These are phyloP conservation scores for Musca domestica DNA, from an alignment of 1,140 invertebrate genomes.

Conservation along the genomic window DNA sequence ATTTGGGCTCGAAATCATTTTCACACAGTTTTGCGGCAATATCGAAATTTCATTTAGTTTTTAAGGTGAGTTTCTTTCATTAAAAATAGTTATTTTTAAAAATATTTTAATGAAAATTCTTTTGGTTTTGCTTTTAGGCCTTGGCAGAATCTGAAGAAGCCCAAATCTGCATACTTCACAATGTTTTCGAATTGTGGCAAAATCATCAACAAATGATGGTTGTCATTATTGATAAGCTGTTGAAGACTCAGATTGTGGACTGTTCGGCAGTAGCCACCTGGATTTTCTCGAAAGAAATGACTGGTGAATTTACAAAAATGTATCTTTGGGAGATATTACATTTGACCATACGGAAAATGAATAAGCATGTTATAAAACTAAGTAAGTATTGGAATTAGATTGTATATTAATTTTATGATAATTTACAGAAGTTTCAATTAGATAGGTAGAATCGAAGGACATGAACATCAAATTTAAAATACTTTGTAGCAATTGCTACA, in stretches of 20 bases:
- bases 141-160: constrained; percentile 92
- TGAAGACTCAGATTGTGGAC: constrained; percentile 96
- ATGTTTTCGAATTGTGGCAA: constrained; percentile 92
- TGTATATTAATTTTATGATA: too few relatives aligned
- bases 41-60: constrained; percentile 92
- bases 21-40: constrained; percentile 97
- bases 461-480: too few relatives aligned
- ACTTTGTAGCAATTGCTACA: too few relatives aligned
- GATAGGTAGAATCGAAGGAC: too few relatives aligned
- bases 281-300: constrained; percentile 98
- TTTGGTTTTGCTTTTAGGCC: constrained; percentile 57
- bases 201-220: constrained; percentile 96
- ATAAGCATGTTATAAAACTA: constrained; percentile 87
- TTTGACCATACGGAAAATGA: constrained; percentile 94
- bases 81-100: neutral
- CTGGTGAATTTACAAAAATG: constrained; percentile 86
- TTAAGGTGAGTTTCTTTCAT: constrained; percentile 66
- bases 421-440: too few relatives aligned
- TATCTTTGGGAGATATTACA: constrained; percentile 98
- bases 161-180: constrained; percentile 90
- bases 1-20: constrained; percentile 94
- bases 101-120: constrained; percentile 6
- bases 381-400: constrained; percentile 52
- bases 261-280: constrained; percentile 96
- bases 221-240: constrained; percentile 93